Percentiles rank a stretch among this genome's conserved stretches.
phyloP scores from a whole-genome alignment of 2,797 vertebrate species.

The Spea hammondii region DNA sequence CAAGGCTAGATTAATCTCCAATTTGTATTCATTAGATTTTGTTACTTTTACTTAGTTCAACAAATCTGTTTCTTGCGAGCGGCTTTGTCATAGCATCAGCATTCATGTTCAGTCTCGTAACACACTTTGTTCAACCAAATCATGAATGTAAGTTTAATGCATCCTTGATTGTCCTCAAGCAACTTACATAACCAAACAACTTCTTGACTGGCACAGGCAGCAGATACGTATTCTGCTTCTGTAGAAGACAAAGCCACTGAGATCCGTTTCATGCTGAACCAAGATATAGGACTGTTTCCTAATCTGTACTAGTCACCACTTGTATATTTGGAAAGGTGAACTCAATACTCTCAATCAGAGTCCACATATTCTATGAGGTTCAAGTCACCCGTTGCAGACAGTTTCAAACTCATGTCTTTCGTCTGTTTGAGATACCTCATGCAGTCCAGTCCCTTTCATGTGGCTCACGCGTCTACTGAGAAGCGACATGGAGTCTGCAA shows the following conservation, averaged over 20 bases:
- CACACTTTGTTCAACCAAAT: too few species aligned
- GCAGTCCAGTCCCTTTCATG: not conserved
- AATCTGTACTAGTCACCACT: not conserved
- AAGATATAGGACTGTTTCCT: not conserved
- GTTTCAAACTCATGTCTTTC: not conserved
- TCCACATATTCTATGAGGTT: not conserved
- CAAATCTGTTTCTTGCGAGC: too few species aligned
- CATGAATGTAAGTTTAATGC: too few species aligned
- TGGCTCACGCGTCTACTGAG: slow-evolving; percentile 1
- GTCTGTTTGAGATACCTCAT: not conserved
- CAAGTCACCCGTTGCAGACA: not conserved
- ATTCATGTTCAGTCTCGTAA: too few species aligned
- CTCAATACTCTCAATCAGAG: not conserved
- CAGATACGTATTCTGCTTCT: not conserved
- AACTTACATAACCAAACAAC: not conserved
- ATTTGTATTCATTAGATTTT: too few species aligned
- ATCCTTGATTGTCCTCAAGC: too few species aligned
- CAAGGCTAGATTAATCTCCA: too few species aligned
- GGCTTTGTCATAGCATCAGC: too few species aligned
- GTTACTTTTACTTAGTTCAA: too few species aligned
- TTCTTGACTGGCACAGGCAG: not conserved
- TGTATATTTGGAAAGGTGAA: not conserved
- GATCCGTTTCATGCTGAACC: not conserved
- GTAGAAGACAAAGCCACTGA: not conserved
- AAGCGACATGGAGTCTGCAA: not conserved